Evolutionary conservation across 2,797 vertebrate genomes (phyloP), one percentile per base, ranked within the genome.

Genomic region (Ctenopoma kingsleyae): DNA sequence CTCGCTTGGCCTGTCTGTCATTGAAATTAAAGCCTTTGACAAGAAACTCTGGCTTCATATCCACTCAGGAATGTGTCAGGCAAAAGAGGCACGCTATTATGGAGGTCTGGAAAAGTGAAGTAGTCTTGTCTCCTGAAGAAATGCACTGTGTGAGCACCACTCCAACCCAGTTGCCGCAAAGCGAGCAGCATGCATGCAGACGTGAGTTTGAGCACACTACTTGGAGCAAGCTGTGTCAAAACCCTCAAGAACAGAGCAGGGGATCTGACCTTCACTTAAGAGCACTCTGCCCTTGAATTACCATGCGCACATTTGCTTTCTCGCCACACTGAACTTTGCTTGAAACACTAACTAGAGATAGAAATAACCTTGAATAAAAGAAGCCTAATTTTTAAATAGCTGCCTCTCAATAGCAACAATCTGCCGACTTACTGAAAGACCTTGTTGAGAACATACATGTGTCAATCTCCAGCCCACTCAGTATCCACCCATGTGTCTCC

Each of bases 381-480:
- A 63, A 15, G 36, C 8, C 44, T 75, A 4, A 11, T 78, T 82
- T 74, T 70, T 53, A 48, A 79, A 78, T 72, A 68, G 54, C 70
- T 69, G 72, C 43, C 59, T 53, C 69, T 82, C 68, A 66, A 61
- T 66, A 51, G 72, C 23, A 44, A 54, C 65, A 36, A 71, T 74
- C 67, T 65, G 66, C 50, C 72, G 49, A 76, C 70, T 69, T 60
- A 35, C 54, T 74, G 53, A 81, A 86, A 84, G 67, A 71, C 63
- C 71, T 80, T 78, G 62, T 75, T 7, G 64, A 76, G 72, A 83
- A 86, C 75, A 83, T 81, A 67, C 75, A 82, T 54, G 58, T 86
- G 88, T 77, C 87, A 90, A 79, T 89, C 76, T 82, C 22, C 50
- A 68, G 75, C 87, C 90, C 72, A 57, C 84, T 82, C 81, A 25